A percentile compares a stretch with the other conserved stretches of the same genome.
phyloP scores from a whole-genome alignment of 2,113 vertebrate species.

The Turdus rufiventris region DNA sequence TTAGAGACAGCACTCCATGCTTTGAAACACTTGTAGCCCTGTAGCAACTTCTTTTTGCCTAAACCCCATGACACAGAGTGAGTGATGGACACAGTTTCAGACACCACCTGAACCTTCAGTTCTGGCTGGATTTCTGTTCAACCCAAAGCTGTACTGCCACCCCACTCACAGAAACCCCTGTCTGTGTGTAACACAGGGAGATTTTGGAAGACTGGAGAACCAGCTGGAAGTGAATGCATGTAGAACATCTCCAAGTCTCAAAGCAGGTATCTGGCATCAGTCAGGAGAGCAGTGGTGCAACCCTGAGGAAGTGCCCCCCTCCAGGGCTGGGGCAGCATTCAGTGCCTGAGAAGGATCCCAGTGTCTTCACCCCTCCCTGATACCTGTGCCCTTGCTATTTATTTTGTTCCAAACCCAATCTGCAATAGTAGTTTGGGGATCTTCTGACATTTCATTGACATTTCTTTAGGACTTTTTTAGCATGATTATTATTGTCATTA shows the following conservation, averaged over 20 bases:
- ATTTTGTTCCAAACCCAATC: neutral
- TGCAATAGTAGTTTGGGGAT: neutral
- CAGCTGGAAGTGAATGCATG: accelerated
- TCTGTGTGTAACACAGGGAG: too few species aligned
- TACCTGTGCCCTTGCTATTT: neutral
- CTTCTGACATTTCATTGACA: neutral
- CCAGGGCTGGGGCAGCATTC: accelerated
- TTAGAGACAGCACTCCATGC: neutral
- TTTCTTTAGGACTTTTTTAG: neutral
- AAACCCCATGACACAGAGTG: neutral
- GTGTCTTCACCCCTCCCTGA: neutral
- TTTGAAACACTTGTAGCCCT: neutral
- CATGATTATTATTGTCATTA: neutral
- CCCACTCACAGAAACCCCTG: neutral
- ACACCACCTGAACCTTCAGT: neutral
- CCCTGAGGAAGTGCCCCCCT: neutral
- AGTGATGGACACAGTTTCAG: accelerated
- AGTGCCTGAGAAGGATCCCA: neutral
- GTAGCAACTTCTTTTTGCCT: neutral
- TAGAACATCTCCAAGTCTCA: neutral
- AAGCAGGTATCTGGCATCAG: neutral
- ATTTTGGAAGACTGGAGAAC: neutral
- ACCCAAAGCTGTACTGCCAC: neutral
- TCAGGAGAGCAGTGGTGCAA: neutral
- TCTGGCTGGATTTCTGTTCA: neutral